Evolutionary conservation across 2,797 vertebrate genomes (phyloP), one percentile per base, ranked within the genome.

Genomic region (Paramormyrops hopkinsi): DNA sequence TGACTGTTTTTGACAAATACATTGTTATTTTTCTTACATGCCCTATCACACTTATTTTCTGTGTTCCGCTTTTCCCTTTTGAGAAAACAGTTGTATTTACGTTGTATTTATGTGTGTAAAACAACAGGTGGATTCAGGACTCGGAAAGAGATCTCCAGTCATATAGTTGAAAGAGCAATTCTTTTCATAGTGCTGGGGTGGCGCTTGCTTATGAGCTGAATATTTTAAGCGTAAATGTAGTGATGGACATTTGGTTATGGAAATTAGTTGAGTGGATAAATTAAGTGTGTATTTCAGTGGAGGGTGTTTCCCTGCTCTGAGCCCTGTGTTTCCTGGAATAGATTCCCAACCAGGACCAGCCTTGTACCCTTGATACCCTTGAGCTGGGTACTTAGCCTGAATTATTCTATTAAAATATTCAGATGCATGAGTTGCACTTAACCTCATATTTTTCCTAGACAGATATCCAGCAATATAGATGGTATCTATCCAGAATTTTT

Each of bases 401-500:
- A 22, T 82, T 22, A 46, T 82, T n/a, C 76, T 19, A 46, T 44
- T 46, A 82, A 82, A 82, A 46, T 82, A 82, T 82, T 82, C 76
- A 46, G 19, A 41, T 46, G 37, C 19, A 82, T 11, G 41, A 82
- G 76, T 82, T 46, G 37, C 41, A 46, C 76, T 82, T 82, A 44
- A 82, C 41, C 41, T 82, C 41, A 82, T 82, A n/a, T 44, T 82
- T 22, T 37, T 73, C 33, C 69, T 73, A 37, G 69, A 73, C 69
- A 73, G 65, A 37, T 73, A 73, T 82, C 73, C 73, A 44, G 41
- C 41, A 82, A 46, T 82, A 82, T 82, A 73, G 69, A 73, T 73
- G 29, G 29, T 73, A 73, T 73, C 69, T 73, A 73, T 37, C 69
- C 33, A 73, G 33, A 73, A 82, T 82, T 11, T 46, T 44, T 46